Conservation (phyloP, 2,113 vertebrate species). For the Nannobrachium achirus region DNA sequence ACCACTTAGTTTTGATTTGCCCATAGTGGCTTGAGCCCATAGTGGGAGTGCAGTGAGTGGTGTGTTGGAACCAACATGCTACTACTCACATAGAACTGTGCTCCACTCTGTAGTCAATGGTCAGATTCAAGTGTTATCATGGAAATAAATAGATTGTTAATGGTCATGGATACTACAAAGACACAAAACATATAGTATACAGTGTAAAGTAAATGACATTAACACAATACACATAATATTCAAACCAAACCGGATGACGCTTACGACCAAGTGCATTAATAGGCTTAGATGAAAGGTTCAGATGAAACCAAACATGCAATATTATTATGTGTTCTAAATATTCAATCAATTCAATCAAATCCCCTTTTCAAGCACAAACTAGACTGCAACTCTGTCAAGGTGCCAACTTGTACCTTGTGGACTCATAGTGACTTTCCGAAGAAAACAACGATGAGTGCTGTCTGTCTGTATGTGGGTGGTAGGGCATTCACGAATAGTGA, state of each 20-base stretch:
- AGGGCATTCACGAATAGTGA: no score
- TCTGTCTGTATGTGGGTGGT: no score
- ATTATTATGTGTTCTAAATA: no score
- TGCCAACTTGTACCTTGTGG: no score
- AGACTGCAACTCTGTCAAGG: no score
- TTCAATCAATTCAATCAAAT: no score
- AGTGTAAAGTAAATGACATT: constrained; percentile 1
- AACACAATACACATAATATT: constrained; percentile 7
- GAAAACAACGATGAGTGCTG: no score
- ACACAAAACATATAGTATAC: constrained; percentile 21
- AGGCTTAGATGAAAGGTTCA: neutral
- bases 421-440: no score
- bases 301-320: no score
- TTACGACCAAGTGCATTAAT: neutral
- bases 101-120: constrained; percentile 80
- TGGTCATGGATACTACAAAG: constrained; percentile 49
- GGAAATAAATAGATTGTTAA: constrained; percentile 68
- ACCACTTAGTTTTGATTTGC: constrained; percentile 39
- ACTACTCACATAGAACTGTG: constrained; percentile 89
- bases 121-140: constrained; percentile 74
- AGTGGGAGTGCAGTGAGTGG: constrained; percentile 44
- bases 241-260: neutral
- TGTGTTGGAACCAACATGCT: constrained; percentile 75
- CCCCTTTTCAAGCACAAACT: no score
- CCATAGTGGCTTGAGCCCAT: constrained; percentile 11